A percentile compares a stretch with the other conserved stretches of the same genome.
phyloP scores from a whole-genome alignment of 2,888 invertebrate species.

The Girardia tigrina region DNA sequence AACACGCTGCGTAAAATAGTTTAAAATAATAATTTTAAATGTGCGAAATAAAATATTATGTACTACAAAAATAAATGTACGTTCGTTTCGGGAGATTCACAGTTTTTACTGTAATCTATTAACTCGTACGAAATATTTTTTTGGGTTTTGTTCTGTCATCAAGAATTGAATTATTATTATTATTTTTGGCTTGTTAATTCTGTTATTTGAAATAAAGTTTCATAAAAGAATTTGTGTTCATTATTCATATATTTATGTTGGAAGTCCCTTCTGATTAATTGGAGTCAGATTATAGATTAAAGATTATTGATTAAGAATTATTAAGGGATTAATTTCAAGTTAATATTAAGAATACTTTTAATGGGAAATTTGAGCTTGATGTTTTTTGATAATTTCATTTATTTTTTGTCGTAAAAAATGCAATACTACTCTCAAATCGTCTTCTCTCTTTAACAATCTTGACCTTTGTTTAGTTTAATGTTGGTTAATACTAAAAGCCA shows the following conservation, averaged over 20 bases:
- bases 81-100: too few species aligned
- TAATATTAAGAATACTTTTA: not conserved
- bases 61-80: not conserved
- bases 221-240: too few species aligned
- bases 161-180: too few species aligned
- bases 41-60: not conserved
- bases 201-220: too few species aligned
- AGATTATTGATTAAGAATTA: too few species aligned
- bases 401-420: not conserved
- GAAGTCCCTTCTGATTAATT: too few species aligned
- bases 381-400: conserved; percentile 18
- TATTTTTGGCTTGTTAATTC: too few species aligned
- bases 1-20: not conserved
- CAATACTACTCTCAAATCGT: not conserved
- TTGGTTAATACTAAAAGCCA: not conserved
- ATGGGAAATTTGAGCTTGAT: conserved; percentile 3
- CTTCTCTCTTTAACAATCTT: not conserved
- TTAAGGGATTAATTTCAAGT: not conserved
- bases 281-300: too few species aligned
- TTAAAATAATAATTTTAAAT: conserved; percentile 7
- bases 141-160: too few species aligned
- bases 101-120: too few species aligned
- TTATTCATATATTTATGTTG: too few species aligned
- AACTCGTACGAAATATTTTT: too few species aligned
- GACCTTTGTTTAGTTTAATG: not conserved